These are phyloP conservation scores for Pachymerium ferrugineum DNA, from an alignment of 2,888 invertebrate species.

Conservation along the genomic window DNA sequence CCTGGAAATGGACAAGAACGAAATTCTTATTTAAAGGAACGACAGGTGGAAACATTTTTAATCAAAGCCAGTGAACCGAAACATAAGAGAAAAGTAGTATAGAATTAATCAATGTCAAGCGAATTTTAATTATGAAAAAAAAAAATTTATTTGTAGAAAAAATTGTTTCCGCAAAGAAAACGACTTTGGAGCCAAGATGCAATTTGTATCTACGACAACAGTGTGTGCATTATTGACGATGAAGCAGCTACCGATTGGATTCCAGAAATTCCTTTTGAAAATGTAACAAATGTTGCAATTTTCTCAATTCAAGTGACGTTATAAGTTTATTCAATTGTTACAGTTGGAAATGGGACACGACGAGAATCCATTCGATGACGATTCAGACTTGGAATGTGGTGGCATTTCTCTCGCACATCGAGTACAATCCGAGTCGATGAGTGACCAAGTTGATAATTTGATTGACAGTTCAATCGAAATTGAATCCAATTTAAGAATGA, in stretches of 20 bases:
- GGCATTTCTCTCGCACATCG: constrained; percentile 30
- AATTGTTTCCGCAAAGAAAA: constrained; percentile 35
- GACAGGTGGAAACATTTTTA: constrained; percentile 80
- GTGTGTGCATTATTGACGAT: too few relatives aligned
- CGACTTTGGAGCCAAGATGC: constrained; percentile 48
- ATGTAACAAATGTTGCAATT: constrained; percentile 63
- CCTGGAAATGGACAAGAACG: constrained; percentile 80
- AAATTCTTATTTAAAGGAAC: constrained; percentile 76
- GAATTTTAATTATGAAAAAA: too few relatives aligned
- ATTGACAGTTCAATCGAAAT: constrained; percentile 82
- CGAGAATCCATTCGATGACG: constrained; percentile 45
- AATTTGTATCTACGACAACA: too few relatives aligned
- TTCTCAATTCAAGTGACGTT: too few relatives aligned
- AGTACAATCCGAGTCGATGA: constrained; percentile 32
- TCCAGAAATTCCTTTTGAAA: constrained; percentile 86
- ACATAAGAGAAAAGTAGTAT: constrained; percentile 42
- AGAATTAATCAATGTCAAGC: too few relatives aligned
- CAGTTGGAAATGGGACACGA: constrained; percentile 37
- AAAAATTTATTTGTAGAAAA: constrained; percentile 29
- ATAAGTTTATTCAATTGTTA: neutral
- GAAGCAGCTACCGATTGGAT: constrained; percentile 79
- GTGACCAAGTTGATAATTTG: constrained; percentile 65
- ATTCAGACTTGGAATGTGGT: neutral
- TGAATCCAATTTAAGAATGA: constrained; percentile 81
- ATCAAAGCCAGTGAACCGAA: constrained; percentile 76